Base-by-base conservation (phyloP, 2,888 invertebrate species). In the Machimus rusticus region DNA sequence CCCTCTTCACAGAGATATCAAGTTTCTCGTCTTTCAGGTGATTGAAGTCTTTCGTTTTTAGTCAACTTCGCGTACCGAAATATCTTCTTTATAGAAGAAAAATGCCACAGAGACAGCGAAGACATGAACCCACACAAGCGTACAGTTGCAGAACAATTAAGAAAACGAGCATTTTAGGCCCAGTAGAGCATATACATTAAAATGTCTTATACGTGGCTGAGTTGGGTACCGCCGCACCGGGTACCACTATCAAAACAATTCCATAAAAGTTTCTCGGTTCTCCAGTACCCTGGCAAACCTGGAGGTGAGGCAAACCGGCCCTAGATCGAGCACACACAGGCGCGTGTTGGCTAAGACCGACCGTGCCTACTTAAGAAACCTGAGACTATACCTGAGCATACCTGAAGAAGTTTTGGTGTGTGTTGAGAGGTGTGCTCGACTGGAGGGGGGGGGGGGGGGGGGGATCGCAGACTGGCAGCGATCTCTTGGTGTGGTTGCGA, bases 31-130 rank as follows among this genome's bases (percentile, higher is more conserved):
- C 66, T 84, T 66, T 74, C 19, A 84, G 43, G 23, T 23, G 43
- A 84, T 46, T 84, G 84, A 84, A 84, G 84, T 84, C 84, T 74
- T 84, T 84, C 66, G 84, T 84, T 84, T 84, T 66, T 14, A 9
- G 34, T 51, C 46, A 84, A 66, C 37, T 84, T 84, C 23, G 66
- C 57, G 78, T 28, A 43, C n/a, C 34, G 39, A 37, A 39, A 76
- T 76, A 34, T 76, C 76, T 76, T 81, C n/a, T 46, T 23, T 12
- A 34, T 39, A 39, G 14, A 74, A 19, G n/a, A 16, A 37, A 79
- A 46, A 28, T 12, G 0, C 37, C 16, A 79, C 19, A 43, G 43
- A 39, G 46, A 79, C 8, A 51, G 46, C n/a, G 28, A 39, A 19
- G 19, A 19, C 66, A 74, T 74, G 19, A n/a, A 57, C 37, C 31